Evolutionary conservation across 2,888 invertebrate species (phyloP).

Genomic region (Pediacus dermestoides): DNA sequence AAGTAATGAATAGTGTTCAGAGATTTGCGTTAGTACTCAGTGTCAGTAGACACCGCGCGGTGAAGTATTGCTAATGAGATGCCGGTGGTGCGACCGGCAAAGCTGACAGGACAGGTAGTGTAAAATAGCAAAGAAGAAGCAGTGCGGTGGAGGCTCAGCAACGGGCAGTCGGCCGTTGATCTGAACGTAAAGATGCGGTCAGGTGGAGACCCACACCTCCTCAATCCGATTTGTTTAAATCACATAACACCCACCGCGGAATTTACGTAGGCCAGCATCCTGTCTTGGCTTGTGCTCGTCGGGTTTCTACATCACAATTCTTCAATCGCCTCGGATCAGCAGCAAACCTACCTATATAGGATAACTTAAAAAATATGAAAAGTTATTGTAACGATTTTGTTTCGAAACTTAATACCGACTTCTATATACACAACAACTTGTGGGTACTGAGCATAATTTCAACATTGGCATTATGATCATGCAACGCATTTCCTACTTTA

Average conservation of each 20-base stretch:
- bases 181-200: constrained; percentile 30
- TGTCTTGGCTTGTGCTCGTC: constrained; percentile 14
- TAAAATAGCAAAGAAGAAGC: constrained; percentile 4
- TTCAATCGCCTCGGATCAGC: too few relatives aligned
- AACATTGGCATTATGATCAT: too few relatives aligned
- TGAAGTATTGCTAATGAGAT: constrained; percentile 3
- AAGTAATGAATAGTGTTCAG: too few relatives aligned
- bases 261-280: constrained; percentile 33
- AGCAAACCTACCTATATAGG: too few relatives aligned
- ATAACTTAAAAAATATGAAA: too few relatives aligned
- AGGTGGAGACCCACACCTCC: constrained; percentile 35
- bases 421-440: too few relatives aligned
- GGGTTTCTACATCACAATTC: too few relatives aligned
- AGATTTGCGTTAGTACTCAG: constrained; percentile 3
- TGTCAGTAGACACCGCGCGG: constrained; percentile 1
- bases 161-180: constrained; percentile 31
- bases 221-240: constrained; percentile 35
- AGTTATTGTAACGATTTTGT: too few relatives aligned
- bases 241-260: constrained; percentile 34
- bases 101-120: constrained; percentile 4
- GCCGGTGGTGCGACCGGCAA: constrained; percentile 3
- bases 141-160: not conserved
- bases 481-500: too few relatives aligned
- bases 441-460: too few relatives aligned
- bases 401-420: too few relatives aligned